Evolutionary conservation across 2,797 vertebrate genomes (phyloP).

Genomic region (Onychomys arenicola): DNA sequence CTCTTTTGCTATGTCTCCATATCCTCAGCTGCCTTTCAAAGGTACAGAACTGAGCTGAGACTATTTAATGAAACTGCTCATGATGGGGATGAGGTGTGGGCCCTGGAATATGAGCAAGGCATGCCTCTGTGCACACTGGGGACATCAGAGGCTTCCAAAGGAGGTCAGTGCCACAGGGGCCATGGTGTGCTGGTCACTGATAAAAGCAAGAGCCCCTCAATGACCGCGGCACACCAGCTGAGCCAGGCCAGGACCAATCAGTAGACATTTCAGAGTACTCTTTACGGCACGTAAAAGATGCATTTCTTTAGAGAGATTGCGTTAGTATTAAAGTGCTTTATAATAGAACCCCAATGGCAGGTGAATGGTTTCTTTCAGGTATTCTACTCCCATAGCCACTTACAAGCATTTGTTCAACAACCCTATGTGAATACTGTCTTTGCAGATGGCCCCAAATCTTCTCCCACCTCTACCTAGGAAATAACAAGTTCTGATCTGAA

Average conservation of each 20-base stretch:
- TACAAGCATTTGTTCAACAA: not conserved
- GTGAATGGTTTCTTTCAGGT: not conserved
- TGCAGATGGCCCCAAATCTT: not conserved
- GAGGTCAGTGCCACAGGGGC: not conserved
- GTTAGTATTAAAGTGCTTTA: not conserved
- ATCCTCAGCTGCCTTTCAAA: not conserved
- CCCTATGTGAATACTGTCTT: not conserved
- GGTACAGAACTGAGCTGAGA: not conserved
- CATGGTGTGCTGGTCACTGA: not conserved
- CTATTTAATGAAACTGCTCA: not conserved
- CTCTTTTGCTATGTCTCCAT: not conserved
- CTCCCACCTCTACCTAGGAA: conserved; percentile 2
- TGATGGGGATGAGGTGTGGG: fast-evolving
- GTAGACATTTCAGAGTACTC: not conserved
- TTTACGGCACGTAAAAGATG: not conserved
- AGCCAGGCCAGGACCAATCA: not conserved
- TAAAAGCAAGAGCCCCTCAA: not conserved
- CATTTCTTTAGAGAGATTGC: not conserved
- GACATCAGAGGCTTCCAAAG: fast-evolving
- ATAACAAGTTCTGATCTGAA: not conserved
- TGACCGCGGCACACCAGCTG: not conserved
- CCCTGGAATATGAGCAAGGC: not conserved
- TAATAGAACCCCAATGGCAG: not conserved
- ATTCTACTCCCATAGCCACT: not conserved
- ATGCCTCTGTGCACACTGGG: not conserved